Conservation (phyloP, 1,140 invertebrate species). For the Lepidurus couesii region DNA sequence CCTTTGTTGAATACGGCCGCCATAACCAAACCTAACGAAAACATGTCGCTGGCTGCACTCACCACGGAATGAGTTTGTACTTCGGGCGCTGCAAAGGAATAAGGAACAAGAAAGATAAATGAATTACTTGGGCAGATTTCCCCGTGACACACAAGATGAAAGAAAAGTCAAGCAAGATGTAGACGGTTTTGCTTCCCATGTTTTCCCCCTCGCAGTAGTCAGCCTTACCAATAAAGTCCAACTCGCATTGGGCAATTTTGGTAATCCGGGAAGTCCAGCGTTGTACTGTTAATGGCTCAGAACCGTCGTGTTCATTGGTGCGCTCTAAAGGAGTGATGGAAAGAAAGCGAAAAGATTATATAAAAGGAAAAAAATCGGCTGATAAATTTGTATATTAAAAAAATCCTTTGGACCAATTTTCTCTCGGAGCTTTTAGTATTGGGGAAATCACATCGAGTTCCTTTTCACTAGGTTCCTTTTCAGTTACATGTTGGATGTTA, state of each 20-base stretch:
- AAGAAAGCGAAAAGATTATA: slow-evolving; percentile 25
- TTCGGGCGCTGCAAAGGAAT: slow-evolving; percentile 66
- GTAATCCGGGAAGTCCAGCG: slow-evolving; percentile 82
- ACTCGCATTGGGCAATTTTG: slow-evolving; percentile 87
- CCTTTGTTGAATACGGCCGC: slow-evolving; percentile 87
- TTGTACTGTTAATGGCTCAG: slow-evolving; percentile 63
- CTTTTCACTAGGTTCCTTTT: too few relatives aligned
- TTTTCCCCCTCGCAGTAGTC: not conserved
- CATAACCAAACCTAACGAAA: slow-evolving; percentile 86
- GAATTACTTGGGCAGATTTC: slow-evolving; percentile 36
- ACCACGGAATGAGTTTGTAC: slow-evolving; percentile 75
- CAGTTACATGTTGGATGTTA: too few relatives aligned
- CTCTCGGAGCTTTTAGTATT: not conserved
- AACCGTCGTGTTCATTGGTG: slow-evolving; percentile 60
- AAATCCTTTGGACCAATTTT: slow-evolving; percentile 2
- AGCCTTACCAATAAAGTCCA: slow-evolving; percentile 77
- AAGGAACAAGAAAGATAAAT: slow-evolving; percentile 38
- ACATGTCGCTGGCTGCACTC: slow-evolving; percentile 87
- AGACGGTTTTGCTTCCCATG: slow-evolving; percentile 25
- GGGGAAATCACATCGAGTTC: too few relatives aligned
- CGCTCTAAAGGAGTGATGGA: slow-evolving; percentile 54
- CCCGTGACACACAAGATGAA: not conserved
- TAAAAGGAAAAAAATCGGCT: slow-evolving; percentile 32
- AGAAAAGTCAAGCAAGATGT: not conserved
- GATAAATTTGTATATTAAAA: slow-evolving; percentile 14